A percentile compares a stretch with the other conserved stretches of the same genome.
Evolutionary conservation across 1,140 invertebrate species (phyloP).

Genomic region (Varroa destructor): DNA sequence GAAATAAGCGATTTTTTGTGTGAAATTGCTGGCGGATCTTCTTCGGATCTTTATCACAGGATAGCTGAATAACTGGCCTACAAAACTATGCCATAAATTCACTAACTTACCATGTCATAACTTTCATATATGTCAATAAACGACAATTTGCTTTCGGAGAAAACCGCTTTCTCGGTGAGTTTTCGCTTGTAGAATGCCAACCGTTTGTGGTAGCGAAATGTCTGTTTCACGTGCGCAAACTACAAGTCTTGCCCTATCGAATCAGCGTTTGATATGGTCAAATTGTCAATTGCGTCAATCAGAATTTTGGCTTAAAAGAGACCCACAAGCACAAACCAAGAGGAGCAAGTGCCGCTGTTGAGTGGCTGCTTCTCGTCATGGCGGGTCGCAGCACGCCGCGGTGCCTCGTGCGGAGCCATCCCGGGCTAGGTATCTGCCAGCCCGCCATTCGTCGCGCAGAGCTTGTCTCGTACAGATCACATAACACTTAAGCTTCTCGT

Average conservation of each 20-base stretch:
- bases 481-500: not conserved
- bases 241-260: conserved; percentile 3
- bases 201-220: not conserved
- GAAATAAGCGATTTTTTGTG: no score
- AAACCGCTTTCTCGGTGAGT: no score
- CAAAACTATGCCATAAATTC: no score
- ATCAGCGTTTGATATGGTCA: not conserved
- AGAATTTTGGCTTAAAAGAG: conserved; percentile 23
- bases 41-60: no score
- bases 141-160: no score
- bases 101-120: no score
- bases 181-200: no score
- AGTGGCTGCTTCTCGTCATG: conserved; percentile 16
- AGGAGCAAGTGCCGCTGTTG: conserved; percentile 1
- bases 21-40: no score
- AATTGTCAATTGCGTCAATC: conserved; percentile 6
- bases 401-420: conserved; percentile 10
- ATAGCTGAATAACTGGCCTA: no score
- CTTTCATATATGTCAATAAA: no score
- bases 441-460: not conserved
- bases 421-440: not conserved
- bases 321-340: conserved; percentile 20
- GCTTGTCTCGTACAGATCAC: not conserved
- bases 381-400: conserved; percentile 24
- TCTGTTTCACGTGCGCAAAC: not conserved